phyloP scores from a whole-genome alignment of 1,140 invertebrate genomes.

The Eumeta japonica region DNA sequence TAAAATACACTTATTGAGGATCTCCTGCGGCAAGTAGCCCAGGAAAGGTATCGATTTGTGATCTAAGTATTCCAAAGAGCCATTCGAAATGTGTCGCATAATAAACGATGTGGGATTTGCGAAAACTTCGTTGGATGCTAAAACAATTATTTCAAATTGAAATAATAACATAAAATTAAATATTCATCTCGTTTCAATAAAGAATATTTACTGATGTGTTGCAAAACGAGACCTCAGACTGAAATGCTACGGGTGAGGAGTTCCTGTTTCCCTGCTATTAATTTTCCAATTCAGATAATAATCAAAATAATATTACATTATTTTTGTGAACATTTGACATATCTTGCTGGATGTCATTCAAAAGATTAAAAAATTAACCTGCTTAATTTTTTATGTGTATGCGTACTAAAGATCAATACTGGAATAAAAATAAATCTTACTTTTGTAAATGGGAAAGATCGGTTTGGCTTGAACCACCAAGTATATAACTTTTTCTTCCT shows the following conservation, averaged over 20 bases:
- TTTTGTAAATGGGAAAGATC: conserved; percentile 73
- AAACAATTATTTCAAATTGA: too few relatives aligned
- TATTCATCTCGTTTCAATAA: too few relatives aligned
- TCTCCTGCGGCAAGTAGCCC: conserved; percentile 87
- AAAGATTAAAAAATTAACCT: too few relatives aligned
- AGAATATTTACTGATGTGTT: too few relatives aligned
- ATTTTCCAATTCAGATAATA: too few relatives aligned
- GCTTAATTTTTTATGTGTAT: too few relatives aligned
- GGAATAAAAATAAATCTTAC: conserved; percentile 48
- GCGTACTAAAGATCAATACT: background rate
- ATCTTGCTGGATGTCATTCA: too few relatives aligned
- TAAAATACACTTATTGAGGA: conserved; percentile 78
- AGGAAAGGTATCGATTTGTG: conserved; percentile 75
- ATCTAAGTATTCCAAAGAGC: conserved; percentile 75
- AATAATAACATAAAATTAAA: background rate
- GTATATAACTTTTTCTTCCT: conserved; percentile 59
- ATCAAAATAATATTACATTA: too few relatives aligned
- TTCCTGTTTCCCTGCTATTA: too few relatives aligned
- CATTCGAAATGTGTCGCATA: conserved; percentile 73
- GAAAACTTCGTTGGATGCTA: conserved; percentile 65
- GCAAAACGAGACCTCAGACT: too few relatives aligned
- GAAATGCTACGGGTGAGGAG: too few relatives aligned
- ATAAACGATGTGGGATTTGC: conserved; percentile 59
- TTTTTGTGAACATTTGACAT: too few relatives aligned
- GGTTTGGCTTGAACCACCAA: conserved; percentile 71